Percentiles rank a stretch among this genome's conserved stretches.
Conservation (phyloP, 2,888 invertebrate genomes). For the Lampropteryx suffumata region DNA sequence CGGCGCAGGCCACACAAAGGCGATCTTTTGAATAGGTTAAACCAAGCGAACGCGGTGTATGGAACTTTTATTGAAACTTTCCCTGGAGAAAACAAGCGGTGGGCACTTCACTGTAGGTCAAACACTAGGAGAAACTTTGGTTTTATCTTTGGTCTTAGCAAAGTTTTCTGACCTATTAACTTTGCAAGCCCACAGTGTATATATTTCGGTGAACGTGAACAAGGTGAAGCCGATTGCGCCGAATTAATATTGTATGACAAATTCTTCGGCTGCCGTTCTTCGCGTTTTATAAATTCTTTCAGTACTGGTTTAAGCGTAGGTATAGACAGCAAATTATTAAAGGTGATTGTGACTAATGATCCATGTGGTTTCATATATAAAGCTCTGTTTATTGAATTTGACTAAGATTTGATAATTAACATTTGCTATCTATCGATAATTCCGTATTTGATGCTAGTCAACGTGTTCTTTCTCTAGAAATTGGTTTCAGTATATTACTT, state of each 20-base stretch:
- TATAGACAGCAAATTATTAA: no score
- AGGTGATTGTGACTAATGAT: no score
- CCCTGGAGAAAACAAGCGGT: conserved; percentile 13
- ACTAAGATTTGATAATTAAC: no score
- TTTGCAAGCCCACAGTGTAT: neutral
- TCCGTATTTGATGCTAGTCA: neutral
- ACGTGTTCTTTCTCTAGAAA: conserved; percentile 1
- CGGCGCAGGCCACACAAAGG: conserved; percentile 33
- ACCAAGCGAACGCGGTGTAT: conserved; percentile 37
- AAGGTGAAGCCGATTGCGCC: no score
- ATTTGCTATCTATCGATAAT: no score
- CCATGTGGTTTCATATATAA: no score
- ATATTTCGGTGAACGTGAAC: no score
- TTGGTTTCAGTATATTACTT: conserved; percentile 1
- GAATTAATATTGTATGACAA: no score
- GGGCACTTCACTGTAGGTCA: neutral
- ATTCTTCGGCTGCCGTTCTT: no score
- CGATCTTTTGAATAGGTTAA: conserved; percentile 38
- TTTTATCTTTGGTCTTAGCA: conserved; percentile 4
- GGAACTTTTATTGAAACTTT: conserved; percentile 31
- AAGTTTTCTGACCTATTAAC: neutral
- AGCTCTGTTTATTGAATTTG: no score
- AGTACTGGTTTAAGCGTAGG: no score
- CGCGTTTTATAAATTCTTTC: no score
- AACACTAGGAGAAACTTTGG: conserved; percentile 1